Percentiles rank a stretch among this genome's conserved stretches.
Conservation (phyloP, 2,888 invertebrate genomes). For the Epistrophe eligans region DNA sequence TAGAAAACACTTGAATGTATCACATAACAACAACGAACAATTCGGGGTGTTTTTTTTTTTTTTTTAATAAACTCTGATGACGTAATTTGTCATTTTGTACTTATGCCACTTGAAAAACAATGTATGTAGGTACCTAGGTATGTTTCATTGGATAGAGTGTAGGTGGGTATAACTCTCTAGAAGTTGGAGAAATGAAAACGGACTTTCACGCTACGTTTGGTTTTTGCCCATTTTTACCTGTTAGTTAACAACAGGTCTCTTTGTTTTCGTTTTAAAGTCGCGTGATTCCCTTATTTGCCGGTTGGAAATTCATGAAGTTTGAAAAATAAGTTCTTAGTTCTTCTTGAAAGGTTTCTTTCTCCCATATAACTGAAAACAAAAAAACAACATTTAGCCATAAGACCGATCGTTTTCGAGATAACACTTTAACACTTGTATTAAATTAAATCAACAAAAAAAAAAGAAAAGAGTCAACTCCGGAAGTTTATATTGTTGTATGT, state of each 20-base stretch:
- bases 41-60: slow-evolving; percentile 55
- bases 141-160: background rate
- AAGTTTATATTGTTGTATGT: slow-evolving; percentile 32
- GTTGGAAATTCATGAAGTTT: slow-evolving; percentile 35
- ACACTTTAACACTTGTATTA: background rate
- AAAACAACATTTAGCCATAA: background rate
- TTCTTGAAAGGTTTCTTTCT: slow-evolving; percentile 48
- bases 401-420: background rate
- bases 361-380: background rate
- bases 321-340: background rate
- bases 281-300: slow-evolving; percentile 23
- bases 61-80: slow-evolving; percentile 65
- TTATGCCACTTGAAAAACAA: slow-evolving; percentile 31
- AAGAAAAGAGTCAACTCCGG: slow-evolving; percentile 26
- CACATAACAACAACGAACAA: slow-evolving; percentile 39
- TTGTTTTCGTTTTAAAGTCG: slow-evolving; percentile 35
- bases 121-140: background rate
- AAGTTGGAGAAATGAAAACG: background rate
- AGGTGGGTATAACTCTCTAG: background rate
- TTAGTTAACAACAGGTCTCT: slow-evolving; percentile 43
- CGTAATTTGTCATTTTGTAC: slow-evolving; percentile 60
- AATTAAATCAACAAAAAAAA: background rate
- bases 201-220: slow-evolving; percentile 24
- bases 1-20: background rate
- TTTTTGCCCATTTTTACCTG: slow-evolving; percentile 34